Evolutionary conservation across 2,113 vertebrate genomes (phyloP).

Genomic region (Onychostoma macrolepis): DNA sequence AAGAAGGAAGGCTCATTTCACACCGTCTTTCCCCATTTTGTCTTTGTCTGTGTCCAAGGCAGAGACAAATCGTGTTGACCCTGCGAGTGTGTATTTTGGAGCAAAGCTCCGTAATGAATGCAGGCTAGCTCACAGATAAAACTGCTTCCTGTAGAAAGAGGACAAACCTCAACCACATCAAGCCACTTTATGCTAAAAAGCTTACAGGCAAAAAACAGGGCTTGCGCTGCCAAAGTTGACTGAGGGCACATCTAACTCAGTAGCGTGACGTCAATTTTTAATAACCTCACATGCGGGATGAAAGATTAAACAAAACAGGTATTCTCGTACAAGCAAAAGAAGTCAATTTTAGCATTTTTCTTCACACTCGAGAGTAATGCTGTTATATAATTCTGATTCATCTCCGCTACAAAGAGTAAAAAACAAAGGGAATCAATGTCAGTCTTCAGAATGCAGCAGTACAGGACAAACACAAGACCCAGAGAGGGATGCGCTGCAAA

Average conservation of each 20-base stretch:
- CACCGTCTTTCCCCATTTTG: conserved; percentile 64
- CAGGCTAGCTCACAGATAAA: conserved; percentile 55
- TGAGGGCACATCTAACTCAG: conserved; percentile 38
- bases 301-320: neutral
- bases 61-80: conserved; percentile 59
- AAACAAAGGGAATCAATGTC: conserved; percentile 31
- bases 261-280: conserved; percentile 45
- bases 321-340: neutral
- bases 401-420: conserved; percentile 1
- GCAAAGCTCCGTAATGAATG: conserved; percentile 55
- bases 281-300: conserved; percentile 18
- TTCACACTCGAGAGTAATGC: neutral
- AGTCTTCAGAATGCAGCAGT: conserved; percentile 21
- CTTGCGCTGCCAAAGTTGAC: neutral
- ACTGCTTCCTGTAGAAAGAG: conserved; percentile 46
- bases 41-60: conserved; percentile 55
- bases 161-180: conserved; percentile 49
- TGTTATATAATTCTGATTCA: neutral
- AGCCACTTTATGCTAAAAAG: conserved; percentile 36
- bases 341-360: neutral
- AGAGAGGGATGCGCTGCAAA: conserved; percentile 38
- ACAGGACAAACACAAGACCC: conserved; percentile 29
- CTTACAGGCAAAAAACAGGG: conserved; percentile 2
- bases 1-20: conserved; percentile 49
- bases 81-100: conserved; percentile 53